Evolutionary conservation across 2,113 vertebrate genomes (phyloP), one percentile per base, ranked within the genome.

Genomic region (Baryphthengus martii): DNA sequence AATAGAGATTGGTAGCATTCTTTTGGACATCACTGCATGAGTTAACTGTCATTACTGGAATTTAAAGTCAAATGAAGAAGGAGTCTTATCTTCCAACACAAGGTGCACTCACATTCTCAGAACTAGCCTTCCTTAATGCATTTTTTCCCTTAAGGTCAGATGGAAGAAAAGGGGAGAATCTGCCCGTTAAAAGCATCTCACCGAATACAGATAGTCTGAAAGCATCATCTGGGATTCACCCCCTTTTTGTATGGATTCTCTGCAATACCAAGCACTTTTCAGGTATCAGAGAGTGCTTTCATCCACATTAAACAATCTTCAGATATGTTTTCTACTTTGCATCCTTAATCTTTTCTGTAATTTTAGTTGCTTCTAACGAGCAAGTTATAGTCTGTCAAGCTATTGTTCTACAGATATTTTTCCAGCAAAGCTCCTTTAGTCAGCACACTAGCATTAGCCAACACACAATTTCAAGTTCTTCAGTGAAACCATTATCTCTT

Each of bases 61-160:
- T 89, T 86, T 74, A 89, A 92, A 91, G 26, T 49, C 62, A 90
- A 85, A 67, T 58, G 55, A 92, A 93, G 82, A 92, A 70, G 47
- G 31, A 85, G 49, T 17, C 44, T 85, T 73, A 52, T 62, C 37
- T 89, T 68, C 35, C 42, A 71, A 25, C 16, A 44, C 70, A 84
- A 86, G 75, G 63, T 81, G 86, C 56, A 40, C 37, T 78, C 52
- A 71, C 35, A 45, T 75, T 73, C 58, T 91, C 81, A 91, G 53
- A 93, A 62, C 23, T 35, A 62, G 61, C 40, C 15, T 86, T 78
- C 56, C 29, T 95, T 96, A 96, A 97, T 96, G 93, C 61, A 71
- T 56, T 81, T 95, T 94, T 88, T 77, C 83, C 85, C 88, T 95
- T 72, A 92, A 91, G 94, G 95, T 96, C 89, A 95, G 77, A 79